These are phyloP conservation scores for Heliconius ismenius DNA, from an alignment of 2,888 invertebrate genomes.

Conservation along the genomic window DNA sequence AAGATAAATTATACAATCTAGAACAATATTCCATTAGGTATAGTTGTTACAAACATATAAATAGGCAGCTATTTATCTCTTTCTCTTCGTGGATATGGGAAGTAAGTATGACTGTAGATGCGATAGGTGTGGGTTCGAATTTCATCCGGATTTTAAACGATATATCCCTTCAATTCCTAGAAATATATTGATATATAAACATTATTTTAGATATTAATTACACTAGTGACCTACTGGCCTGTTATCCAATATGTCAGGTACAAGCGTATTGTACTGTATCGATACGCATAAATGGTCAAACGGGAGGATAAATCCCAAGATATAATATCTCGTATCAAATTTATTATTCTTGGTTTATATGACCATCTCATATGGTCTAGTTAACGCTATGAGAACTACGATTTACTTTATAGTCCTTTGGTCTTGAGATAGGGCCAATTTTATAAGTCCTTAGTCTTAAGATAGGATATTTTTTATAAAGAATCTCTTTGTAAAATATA, in stretches of 20 bases:
- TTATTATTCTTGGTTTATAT: constrained; percentile 5
- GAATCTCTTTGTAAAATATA: background rate
- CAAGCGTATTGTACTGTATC: background rate
- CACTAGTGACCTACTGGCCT: background rate
- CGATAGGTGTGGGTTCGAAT: background rate
- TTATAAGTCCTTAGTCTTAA: background rate
- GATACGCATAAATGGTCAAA: constrained; percentile 8
- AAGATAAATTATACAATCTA: constrained; percentile 16
- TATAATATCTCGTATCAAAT: constrained; percentile 15
- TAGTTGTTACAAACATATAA: background rate
- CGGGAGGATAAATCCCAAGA: background rate
- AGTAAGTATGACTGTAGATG: background rate
- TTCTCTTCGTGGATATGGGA: background rate
- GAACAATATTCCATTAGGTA: background rate
- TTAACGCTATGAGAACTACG: background rate
- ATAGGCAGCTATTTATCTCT: background rate
- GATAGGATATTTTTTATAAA: background rate
- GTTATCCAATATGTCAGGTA: background rate
- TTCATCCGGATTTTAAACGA: too few relatives aligned
- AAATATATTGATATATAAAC: too few relatives aligned
- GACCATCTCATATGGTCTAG: constrained; percentile 15
- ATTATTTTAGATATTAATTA: background rate
- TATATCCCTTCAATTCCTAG: too few relatives aligned
- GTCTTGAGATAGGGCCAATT: background rate
- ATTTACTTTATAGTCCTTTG: background rate